Base-by-base conservation (phyloP, 2,113 vertebrate genomes). In the Merops nubicus region DNA sequence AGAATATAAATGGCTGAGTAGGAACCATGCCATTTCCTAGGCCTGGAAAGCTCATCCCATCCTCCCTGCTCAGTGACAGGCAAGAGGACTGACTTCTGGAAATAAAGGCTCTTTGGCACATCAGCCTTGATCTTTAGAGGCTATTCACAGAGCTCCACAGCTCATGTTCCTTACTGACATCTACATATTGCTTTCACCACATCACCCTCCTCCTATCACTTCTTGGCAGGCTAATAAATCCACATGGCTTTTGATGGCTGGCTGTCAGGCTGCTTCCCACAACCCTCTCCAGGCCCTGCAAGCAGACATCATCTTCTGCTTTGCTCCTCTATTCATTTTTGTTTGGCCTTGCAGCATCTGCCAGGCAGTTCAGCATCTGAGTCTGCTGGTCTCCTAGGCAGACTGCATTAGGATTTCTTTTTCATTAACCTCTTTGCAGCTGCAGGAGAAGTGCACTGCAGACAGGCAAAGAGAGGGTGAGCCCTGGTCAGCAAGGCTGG, bases 171-270 rank as follows among this genome's bases (percentile, higher is more conserved):
- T 85, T 38, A 47, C 68, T 92, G 89, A 88, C 91, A 79, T 95
- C 91, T 93, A 79, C 1, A 48, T 83, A 77, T 33, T 92, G 86
- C 51, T 89, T 87, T 96, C 64, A 67, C 80, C 64, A 51, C 73
- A 33, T 78, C 1, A 2, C 40, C 31, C 57, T 75, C 62, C 75
- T 69, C 56, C 63, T 87, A 33, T 68, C 7, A 1, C 40, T 91
- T 73, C 62, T 79, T 82, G 94, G 53, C 89, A 88, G 62, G n/a
- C 48, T 82, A 57, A 85, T 91, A 91, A 91, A 96, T 62, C n/a
- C 84, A 91, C 89, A 65, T 82, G 74, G 11, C 19, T 94, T 96
- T 89, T 72, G 86, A 91, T 73, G 87, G 36, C 65, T 91, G 47
- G 12, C 8, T 38, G 51, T 94, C 87, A 89, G 60, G 48, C 43